Base-by-base conservation (phyloP, 2,888 invertebrate genomes). In the Cyclophora punctaria region DNA sequence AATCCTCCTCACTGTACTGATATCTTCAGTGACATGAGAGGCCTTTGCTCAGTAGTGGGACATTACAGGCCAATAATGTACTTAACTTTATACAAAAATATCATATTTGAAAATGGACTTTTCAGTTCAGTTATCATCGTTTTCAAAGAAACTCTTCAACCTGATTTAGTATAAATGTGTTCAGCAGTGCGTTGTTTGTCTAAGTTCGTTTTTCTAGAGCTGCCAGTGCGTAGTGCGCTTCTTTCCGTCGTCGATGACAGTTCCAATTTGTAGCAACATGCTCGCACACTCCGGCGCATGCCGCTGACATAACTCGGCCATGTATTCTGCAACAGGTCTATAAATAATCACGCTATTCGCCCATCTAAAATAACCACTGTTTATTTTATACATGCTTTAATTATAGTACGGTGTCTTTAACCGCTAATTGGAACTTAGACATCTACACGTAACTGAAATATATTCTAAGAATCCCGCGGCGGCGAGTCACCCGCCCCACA, bases 231-330 rank as follows among this genome's bases (percentile, higher is more conserved):
- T 20, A 44, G 20, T 44, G 34, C 44, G 20, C 34, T 44, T 44
- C 44, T 33, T 44, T 33, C 34, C 7, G 41, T 48, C 46, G 44
- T 52, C 53, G 63, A 59, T 64, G 69, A 64, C 65, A 67, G 64
- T 55, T 65, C 62, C 54, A 60, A 66, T 65, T 66, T 57, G 52
- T 48, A 50, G 48, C 51, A 55, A 56, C 57, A 55, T 51, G 49
- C 50, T 46, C 54, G 49, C 59, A 57, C 51, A 54, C 53, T 58
- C 50, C 69, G 61, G 64, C 66, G 68, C 66, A 63, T 68, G 60
- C 69, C 37, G 70, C 82, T 85, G 87, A 86, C 85, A 86, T 87
- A 86, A 86, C 79, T 79, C 84, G 83, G 84, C 80, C 84, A 76
- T 75, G 44, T 80, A 82, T 84, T 84, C 79, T 80, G 84, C 84